These are phyloP conservation scores for Hoplodrina blanda DNA, from an alignment of 2,888 invertebrate genomes.

Conservation along the genomic window DNA sequence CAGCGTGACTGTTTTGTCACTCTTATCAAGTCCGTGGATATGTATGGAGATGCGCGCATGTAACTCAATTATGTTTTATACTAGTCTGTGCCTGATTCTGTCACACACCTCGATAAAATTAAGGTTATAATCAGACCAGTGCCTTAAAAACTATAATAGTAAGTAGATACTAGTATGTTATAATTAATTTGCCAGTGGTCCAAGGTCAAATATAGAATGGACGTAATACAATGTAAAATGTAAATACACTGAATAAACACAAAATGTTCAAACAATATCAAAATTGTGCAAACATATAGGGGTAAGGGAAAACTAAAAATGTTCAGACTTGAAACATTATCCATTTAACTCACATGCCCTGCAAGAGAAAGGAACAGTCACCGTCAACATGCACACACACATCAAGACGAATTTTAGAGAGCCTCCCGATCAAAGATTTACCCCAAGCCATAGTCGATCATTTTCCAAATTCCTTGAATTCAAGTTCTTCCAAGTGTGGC, in stretches of 20 bases:
- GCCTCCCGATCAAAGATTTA: constrained; percentile 12
- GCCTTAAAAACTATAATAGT: too few species aligned
- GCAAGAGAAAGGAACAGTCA: constrained; percentile 8
- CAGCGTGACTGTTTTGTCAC: too few species aligned
- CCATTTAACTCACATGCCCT: constrained; percentile 27
- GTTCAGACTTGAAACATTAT: not conserved
- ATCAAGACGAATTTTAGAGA: constrained; percentile 6
- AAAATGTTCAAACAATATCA: constrained; percentile 11
- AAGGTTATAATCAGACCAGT: not conserved
- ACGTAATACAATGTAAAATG: not conserved
- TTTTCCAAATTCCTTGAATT: not conserved
- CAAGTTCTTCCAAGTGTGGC: not conserved
- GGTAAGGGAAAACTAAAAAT: constrained; percentile 1
- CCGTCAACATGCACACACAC: not conserved
- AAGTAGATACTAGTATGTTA: too few species aligned
- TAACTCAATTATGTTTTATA: not conserved
- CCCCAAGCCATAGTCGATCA: not conserved
- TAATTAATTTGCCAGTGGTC: not conserved
- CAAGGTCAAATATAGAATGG: not conserved
- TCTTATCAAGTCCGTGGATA: too few species aligned
- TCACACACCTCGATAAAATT: not conserved
- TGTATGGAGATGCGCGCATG: too few species aligned
- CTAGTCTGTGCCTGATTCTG: constrained; percentile 19
- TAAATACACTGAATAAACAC: not conserved
- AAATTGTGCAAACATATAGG: constrained; percentile 10